Percentiles rank a stretch among this genome's conserved stretches.
Conservation (phyloP, 37 sponge, comb jelly and placozoan species). For the Beroe ovata region DNA sequence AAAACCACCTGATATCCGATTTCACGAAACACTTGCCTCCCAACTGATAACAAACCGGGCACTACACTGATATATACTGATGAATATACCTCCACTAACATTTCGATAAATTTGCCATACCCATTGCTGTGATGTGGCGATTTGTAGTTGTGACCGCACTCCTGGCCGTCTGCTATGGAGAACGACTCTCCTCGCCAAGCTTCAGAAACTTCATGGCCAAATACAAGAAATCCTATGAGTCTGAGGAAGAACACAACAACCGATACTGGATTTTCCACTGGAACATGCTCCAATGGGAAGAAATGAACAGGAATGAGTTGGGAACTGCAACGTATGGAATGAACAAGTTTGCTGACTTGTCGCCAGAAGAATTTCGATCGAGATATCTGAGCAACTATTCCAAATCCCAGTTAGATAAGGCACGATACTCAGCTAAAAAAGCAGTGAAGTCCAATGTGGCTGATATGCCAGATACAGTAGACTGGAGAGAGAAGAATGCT, state of each 20-base stretch:
- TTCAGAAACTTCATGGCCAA: neutral
- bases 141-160: neutral
- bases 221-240: neutral
- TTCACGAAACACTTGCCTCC: too few relatives aligned
- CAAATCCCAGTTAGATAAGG: neutral
- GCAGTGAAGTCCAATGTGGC: neutral
- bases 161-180: neutral
- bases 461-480: constrained; percentile 1
- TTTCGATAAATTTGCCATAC: too few relatives aligned
- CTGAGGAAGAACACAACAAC: constrained; percentile 52
- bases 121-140: too few relatives aligned
- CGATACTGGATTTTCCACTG: constrained; percentile 51
- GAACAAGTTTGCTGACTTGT: constrained; percentile 54
- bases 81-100: too few relatives aligned
- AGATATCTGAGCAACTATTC: neutral
- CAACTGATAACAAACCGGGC: too few relatives aligned
- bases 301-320: neutral
- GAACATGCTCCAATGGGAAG: constrained; percentile 65
- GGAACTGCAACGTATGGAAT: constrained; percentile 58
- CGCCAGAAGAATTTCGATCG: constrained; percentile 2
- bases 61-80: too few relatives aligned
- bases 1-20: too few relatives aligned
- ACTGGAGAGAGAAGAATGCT: constrained; percentile 66
- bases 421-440: neutral
- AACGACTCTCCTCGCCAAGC: neutral